A percentile compares a stretch with the other conserved stretches of the same genome.
Evolutionary conservation across 2,113 vertebrate genomes (phyloP).

Genomic region (Eudyptes chrysolophus): DNA sequence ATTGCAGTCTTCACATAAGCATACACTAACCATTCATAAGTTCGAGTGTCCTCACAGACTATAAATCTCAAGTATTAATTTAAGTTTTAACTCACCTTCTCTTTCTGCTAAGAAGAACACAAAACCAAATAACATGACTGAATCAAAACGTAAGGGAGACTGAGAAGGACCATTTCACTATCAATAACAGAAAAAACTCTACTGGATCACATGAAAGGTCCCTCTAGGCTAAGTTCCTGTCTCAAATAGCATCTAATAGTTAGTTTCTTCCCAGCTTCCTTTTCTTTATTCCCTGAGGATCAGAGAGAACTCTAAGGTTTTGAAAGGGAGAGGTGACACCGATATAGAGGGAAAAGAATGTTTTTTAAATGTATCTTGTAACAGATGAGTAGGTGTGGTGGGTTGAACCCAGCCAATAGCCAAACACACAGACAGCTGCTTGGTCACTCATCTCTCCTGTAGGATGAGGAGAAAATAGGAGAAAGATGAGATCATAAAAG

Average conservation of each 20-base stretch:
- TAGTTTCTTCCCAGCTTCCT: background rate
- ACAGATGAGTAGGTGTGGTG: background rate
- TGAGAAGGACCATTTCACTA: background rate
- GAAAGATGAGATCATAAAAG: background rate
- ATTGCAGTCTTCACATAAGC: background rate
- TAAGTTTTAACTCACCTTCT: background rate
- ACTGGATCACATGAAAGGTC: background rate
- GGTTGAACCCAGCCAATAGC: background rate
- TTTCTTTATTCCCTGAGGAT: background rate
- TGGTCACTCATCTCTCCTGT: background rate
- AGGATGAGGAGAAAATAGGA: background rate
- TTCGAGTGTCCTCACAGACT: background rate
- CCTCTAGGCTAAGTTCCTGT: background rate
- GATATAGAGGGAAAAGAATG: background rate
- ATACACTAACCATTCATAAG: background rate
- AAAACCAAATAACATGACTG: background rate
- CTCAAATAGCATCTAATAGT: background rate
- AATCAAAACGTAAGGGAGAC: background rate
- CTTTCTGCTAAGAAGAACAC: background rate
- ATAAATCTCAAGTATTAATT: background rate
- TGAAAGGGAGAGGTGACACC: background rate
- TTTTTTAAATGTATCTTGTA: background rate
- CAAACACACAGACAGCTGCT: background rate
- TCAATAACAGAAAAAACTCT: background rate
- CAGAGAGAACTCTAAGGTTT: background rate